Conservation (phyloP, 2,888 invertebrate species). For the Autographa pulchrina region DNA sequence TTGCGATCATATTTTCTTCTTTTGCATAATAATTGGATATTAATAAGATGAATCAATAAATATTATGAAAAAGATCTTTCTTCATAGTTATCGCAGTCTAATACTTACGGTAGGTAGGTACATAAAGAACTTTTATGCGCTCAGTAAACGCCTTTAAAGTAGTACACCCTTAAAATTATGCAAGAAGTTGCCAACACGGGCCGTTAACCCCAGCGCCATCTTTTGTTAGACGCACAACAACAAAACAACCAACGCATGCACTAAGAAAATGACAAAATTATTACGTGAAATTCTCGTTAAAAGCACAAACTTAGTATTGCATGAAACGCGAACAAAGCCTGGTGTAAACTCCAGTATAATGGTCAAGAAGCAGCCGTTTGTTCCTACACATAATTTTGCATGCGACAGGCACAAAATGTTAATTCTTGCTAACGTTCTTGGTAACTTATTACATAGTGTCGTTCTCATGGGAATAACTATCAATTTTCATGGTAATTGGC, state of each 20-base stretch:
- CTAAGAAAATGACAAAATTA: slow-evolving; percentile 21
- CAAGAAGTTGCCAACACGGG: background rate
- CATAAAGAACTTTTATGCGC: background rate
- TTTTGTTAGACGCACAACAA: background rate
- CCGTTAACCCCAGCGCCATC: background rate
- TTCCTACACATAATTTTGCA: slow-evolving; percentile 37
- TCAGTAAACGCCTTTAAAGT: background rate
- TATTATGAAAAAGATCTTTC: too few relatives aligned
- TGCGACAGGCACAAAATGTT: slow-evolving; percentile 42
- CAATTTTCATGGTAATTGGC: slow-evolving; percentile 48
- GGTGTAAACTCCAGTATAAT: slow-evolving; percentile 29
- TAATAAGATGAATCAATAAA: too few relatives aligned
- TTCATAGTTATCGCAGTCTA: too few relatives aligned
- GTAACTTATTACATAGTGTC: slow-evolving; percentile 43
- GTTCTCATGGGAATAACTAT: slow-evolving; percentile 54
- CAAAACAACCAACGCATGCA: slow-evolving; percentile 7
- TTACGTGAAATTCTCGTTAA: slow-evolving; percentile 16
- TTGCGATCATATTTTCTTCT: too few relatives aligned
- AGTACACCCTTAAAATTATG: background rate
- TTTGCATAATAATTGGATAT: too few relatives aligned
- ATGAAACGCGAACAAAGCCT: slow-evolving; percentile 26
- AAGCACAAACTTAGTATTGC: slow-evolving; percentile 14
- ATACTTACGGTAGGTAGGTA: background rate
- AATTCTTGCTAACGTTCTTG: slow-evolving; percentile 45
- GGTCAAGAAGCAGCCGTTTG: slow-evolving; percentile 38